Percentiles rank a stretch among this genome's conserved stretches.
These are phyloP conservation scores for Sebastes alutus DNA, from an alignment of 2,797 vertebrate genomes.

Conservation along the genomic window DNA sequence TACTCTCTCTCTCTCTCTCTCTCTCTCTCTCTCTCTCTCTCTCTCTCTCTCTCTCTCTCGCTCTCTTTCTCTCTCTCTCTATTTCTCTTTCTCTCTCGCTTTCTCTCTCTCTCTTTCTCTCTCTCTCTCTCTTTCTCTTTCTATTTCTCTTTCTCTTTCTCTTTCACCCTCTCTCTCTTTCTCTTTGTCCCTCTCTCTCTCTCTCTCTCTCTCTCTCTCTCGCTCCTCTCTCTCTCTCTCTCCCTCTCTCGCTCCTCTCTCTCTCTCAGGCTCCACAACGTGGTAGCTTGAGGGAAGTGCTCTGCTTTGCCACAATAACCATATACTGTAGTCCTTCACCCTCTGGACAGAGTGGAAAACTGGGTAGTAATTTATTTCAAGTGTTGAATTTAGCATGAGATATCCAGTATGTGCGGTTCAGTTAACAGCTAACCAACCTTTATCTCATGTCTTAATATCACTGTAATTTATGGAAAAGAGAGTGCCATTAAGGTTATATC, in stretches of 20 bases:
- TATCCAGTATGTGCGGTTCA: neutral
- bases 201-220: neutral
- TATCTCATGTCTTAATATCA: neutral
- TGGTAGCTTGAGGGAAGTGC: constrained; percentile 53
- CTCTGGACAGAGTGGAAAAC: neutral
- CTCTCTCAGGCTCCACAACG: constrained; percentile 55
- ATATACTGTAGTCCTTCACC: neutral
- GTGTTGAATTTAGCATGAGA: neutral
- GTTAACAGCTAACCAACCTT: neutral
- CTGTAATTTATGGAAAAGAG: neutral
- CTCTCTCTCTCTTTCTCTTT: fast-evolving
- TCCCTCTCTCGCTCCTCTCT: constrained; percentile 12
- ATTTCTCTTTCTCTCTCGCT: fast-evolving
- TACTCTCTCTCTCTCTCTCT: neutral
- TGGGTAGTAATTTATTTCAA: neutral
- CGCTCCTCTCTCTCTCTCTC: neutral
- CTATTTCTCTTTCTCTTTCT: no score
- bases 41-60: fast-evolving
- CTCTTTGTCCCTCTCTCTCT: no score
- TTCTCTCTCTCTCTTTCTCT: no score
- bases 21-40: no score
- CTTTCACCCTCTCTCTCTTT: no score
- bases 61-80: fast-evolving
- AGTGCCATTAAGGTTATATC: neutral
- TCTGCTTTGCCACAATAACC: neutral